Conservation (phyloP, 2,113 vertebrate genomes). For the Machaerirhynchus nigripectus region DNA sequence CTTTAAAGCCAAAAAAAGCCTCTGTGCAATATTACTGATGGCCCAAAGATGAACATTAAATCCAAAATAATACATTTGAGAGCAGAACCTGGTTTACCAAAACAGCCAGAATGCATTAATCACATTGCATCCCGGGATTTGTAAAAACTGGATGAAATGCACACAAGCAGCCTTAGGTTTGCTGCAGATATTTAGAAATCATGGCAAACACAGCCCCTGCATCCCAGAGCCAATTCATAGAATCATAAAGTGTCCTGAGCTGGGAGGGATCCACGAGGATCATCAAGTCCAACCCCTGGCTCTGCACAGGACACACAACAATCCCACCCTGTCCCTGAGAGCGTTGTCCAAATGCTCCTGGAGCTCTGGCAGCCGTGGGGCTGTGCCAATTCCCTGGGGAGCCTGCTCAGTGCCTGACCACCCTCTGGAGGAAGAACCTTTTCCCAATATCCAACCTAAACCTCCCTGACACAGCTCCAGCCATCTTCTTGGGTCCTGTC, state of each 20-base stretch:
- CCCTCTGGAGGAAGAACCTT: neutral
- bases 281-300: neutral
- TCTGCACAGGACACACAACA: neutral
- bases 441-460: neutral
- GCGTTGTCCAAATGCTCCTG: accelerated
- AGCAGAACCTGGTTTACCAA: neutral
- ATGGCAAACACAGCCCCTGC: neutral
- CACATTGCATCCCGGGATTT: neutral
- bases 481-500: neutral
- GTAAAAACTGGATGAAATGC: neutral
- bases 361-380: neutral
- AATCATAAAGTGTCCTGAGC: neutral
- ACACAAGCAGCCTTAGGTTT: neutral
- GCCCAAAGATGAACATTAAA: neutral
- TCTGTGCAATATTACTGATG: neutral
- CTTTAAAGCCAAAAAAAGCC: neutral
- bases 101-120: neutral
- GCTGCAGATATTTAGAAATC: neutral
- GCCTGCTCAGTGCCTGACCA: neutral
- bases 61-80: neutral
- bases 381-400: neutral
- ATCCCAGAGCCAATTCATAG: neutral
- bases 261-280: neutral
- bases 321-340: neutral
- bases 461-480: neutral